Conservation (phyloP, 92 coral and sea anemone species). For the Bergia sp. region DNA sequence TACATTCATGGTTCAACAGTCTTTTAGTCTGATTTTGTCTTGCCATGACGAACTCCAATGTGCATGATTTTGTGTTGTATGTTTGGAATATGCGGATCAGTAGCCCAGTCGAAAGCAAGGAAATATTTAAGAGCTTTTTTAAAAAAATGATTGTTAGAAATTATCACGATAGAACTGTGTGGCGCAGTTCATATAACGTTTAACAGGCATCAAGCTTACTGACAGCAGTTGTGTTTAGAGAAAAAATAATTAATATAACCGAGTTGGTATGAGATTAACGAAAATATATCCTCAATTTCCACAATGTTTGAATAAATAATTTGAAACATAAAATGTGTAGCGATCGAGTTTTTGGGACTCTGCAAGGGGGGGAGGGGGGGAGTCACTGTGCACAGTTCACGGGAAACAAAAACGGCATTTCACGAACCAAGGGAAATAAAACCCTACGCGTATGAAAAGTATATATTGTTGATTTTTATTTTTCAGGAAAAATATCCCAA, state of each 20-base stretch:
- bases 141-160: neutral
- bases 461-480: too few relatives aligned
- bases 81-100: neutral
- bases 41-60: neutral
- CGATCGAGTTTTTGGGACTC: neutral
- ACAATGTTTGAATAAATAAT: constrained; percentile 19
- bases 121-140: constrained; percentile 4
- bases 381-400: too few relatives aligned
- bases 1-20: neutral
- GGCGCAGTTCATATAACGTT: neutral
- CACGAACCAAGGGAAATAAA: too few relatives aligned
- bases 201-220: neutral
- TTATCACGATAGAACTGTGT: neutral
- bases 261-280: neutral
- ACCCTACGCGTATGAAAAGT: too few relatives aligned
- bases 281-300: neutral
- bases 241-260: neutral
- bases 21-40: neutral
- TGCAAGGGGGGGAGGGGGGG: too few relatives aligned
- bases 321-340: neutral
- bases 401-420: too few relatives aligned
- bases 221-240: neutral
- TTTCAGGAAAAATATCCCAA: too few relatives aligned
- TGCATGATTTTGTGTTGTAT: neutral
- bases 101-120: neutral